Base-by-base conservation (phyloP, 1,140 invertebrate species). In the Stratiolaelaps scimitus region DNA sequence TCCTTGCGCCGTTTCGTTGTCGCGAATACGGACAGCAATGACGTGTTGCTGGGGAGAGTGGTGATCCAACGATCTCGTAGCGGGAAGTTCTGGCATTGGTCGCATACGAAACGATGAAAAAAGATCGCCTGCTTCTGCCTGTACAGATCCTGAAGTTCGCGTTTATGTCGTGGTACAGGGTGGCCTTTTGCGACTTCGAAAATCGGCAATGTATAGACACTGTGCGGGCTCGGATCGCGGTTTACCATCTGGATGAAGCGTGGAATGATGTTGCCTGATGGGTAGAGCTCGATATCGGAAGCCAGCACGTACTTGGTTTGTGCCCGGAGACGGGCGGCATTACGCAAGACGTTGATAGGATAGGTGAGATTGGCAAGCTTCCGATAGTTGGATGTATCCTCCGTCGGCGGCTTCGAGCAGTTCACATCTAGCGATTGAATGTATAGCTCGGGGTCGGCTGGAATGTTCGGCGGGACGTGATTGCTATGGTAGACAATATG, bases 71-170 rank as follows among this genome's bases (percentile, higher is more conserved):
- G 79, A 45, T 87, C 82, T 26, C 71, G 86, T 73, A 7, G 84
- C 1, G 90, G 89, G 65, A 92, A 86, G 46, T 85, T 87, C 73
- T 93, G 90, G 73, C 90, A 93, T 46, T 83, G 83, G 10, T 88
- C 81, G 72, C 89, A 93, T 1, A 92, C 81, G 71, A 86, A 87
- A 74, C 92, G 89, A 74, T 93, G 90, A 74, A 93, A 93, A 15
- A 88, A 88, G 71, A 92, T 87, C 0, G 88, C 89, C 19, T 74
- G 71, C 34, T 74, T 71, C 2, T 74, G 70, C 7, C 72, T 72
- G 48, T 79, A 72, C 68, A 80, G 74, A 28, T 73, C 65, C 0
- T 79, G 71, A 70, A 92, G 76, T 71, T 82, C 80, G 0, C 80
- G 83, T 75, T 92, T 91, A 48, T 84, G 85, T 47, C 86, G 86